phyloP scores from a whole-genome alignment of 2,888 invertebrate species.

The Rhamphomyia laevipes region DNA sequence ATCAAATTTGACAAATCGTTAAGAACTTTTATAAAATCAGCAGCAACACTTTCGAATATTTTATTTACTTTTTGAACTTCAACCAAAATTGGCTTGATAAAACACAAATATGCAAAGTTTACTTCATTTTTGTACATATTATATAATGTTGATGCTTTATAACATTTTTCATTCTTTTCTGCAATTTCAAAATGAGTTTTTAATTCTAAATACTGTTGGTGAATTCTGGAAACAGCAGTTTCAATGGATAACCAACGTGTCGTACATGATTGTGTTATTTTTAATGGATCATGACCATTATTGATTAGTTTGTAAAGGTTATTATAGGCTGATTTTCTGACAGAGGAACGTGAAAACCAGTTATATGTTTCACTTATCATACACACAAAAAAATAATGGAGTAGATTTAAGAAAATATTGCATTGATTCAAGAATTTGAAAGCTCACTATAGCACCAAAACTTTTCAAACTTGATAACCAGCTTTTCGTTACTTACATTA shows the following conservation, averaged over 20 bases:
- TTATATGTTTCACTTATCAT: too few relatives aligned
- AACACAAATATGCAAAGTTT: background rate
- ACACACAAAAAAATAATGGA: too few relatives aligned
- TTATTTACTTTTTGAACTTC: background rate
- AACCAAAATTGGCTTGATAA: background rate
- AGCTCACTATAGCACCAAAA: too few relatives aligned
- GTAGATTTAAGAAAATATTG: too few relatives aligned
- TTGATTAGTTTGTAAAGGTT: too few relatives aligned
- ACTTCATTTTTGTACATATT: background rate
- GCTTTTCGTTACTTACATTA: too few relatives aligned
- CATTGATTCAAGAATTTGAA: too few relatives aligned
- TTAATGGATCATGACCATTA: too few relatives aligned
- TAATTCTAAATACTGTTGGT: background rate
- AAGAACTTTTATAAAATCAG: background rate
- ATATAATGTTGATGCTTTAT: background rate
- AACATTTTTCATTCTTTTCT: background rate
- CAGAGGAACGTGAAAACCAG: too few relatives aligned
- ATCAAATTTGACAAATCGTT: background rate
- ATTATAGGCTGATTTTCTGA: too few relatives aligned
- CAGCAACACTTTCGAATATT: background rate
- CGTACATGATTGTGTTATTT: background rate
- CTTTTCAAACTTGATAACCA: too few relatives aligned
- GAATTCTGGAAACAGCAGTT: background rate
- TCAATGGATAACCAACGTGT: slow-evolving; percentile 1
- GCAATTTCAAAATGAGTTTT: slow-evolving; percentile 1